A percentile compares a stretch with the other conserved stretches of the same genome.
Evolutionary conservation across 2,797 vertebrate genomes (phyloP).

Genomic region (Lacerta viridis): DNA sequence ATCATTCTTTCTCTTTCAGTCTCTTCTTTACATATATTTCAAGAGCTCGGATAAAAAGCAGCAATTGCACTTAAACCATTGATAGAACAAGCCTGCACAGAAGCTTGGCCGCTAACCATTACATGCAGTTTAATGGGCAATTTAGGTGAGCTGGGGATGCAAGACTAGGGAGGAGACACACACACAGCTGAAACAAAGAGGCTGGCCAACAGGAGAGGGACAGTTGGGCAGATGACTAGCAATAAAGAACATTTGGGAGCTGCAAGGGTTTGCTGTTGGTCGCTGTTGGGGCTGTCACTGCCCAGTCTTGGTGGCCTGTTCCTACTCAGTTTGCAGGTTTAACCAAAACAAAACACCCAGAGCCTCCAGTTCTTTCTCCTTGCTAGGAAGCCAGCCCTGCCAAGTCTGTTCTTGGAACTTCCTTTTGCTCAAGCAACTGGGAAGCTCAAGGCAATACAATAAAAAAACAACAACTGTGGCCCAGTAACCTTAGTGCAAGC

Average conservation of each 20-base stretch:
- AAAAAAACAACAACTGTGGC: background rate
- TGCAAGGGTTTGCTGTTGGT: background rate
- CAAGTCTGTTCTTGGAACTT: background rate
- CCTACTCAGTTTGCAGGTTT: background rate
- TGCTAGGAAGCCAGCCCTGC: background rate
- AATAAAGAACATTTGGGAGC: background rate
- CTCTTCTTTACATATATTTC: background rate
- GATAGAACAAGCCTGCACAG: background rate
- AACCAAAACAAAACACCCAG: background rate
- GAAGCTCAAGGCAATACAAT: background rate
- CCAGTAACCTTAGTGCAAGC: background rate
- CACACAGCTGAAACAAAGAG: too few species aligned
- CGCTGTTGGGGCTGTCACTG: background rate
- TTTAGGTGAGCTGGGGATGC: background rate
- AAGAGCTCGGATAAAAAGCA: background rate
- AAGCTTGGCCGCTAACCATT: background rate
- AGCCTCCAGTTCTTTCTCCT: background rate
- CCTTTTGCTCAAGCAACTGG: background rate
- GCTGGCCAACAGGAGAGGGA: background rate
- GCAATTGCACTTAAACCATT: background rate
- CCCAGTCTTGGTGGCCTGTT: background rate
- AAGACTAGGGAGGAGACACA: too few species aligned
- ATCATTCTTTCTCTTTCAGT: background rate
- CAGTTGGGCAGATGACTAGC: background rate
- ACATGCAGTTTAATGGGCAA: background rate